Evolutionary conservation across 1,140 invertebrate species (phyloP).

Genomic region (Drosophila nebulosa): DNA sequence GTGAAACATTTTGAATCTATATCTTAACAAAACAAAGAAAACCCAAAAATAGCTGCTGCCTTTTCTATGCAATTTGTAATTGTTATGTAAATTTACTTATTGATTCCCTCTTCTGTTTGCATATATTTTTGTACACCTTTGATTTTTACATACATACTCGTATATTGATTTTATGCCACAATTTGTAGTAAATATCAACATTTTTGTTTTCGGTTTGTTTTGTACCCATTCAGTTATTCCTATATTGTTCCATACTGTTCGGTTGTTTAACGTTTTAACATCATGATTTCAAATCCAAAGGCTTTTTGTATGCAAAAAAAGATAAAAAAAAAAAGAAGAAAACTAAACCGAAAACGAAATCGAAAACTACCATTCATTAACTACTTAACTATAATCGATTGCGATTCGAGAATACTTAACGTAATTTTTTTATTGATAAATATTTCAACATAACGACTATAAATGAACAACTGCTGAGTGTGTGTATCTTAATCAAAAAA

Average conservation of each 20-base stretch:
- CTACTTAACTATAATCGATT: conserved; percentile 52
- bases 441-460: conserved; percentile 27
- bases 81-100: conserved; percentile 71
- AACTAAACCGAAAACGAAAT: neutral
- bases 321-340: conserved; percentile 28
- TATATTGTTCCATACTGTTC: conserved; percentile 15
- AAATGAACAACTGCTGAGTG: conserved; percentile 44
- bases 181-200: conserved; percentile 52
- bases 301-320: conserved; percentile 79
- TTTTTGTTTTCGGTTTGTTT: conserved; percentile 16
- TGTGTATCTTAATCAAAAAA: conserved; percentile 80
- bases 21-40: neutral
- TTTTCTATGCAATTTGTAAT: conserved; percentile 65
- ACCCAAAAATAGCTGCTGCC: conserved; percentile 34
- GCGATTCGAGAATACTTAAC: conserved; percentile 56
- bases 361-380: neutral
- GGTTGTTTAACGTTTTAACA: conserved; percentile 39
- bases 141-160: conserved; percentile 23
- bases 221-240: conserved; percentile 21
- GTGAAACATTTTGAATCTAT: conserved; percentile 36
- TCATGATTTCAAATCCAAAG: conserved; percentile 64
- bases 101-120: conserved; percentile 58
- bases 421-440: conserved; percentile 44
- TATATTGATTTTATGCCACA: conserved; percentile 45
- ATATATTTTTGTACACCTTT: conserved; percentile 63